Percentiles rank a stretch among this genome's conserved stretches.
phyloP scores from a whole-genome alignment of 2,888 invertebrate genomes.

The Amiota communis region DNA sequence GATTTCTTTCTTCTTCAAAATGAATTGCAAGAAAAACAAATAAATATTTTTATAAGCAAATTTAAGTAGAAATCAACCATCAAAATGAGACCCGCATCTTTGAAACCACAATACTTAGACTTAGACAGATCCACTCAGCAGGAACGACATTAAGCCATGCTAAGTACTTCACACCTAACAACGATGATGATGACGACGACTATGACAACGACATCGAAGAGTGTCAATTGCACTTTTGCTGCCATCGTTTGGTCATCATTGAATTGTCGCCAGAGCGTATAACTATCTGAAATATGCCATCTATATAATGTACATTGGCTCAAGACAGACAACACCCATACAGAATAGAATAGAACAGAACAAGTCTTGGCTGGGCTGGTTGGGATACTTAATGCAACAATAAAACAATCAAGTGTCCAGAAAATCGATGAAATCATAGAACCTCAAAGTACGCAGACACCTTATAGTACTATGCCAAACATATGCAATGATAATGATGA shows the following conservation, averaged over 20 bases:
- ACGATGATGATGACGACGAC: constrained; percentile 12
- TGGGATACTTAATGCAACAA: constrained; percentile 63
- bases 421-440: constrained; percentile 60
- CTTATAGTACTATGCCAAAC: background rate
- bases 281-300: constrained; percentile 27
- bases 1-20: background rate
- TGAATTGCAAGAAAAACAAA: background rate
- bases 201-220: background rate
- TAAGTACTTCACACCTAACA: constrained; percentile 23
- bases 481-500: background rate
- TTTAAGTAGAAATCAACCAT: constrained; percentile 22
- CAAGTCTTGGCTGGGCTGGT: background rate
- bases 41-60: background rate
- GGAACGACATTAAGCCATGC: constrained; percentile 23
- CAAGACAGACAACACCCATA: background rate
- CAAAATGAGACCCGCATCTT: constrained; percentile 15
- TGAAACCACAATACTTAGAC: too few species aligned
- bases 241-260: background rate
- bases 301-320: constrained; percentile 11
- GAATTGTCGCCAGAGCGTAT: constrained; percentile 15
- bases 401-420: constrained; percentile 67
- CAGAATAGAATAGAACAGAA: background rate
- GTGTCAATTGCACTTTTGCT: constrained; percentile 26
- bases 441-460: background rate
- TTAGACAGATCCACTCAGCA: background rate